A percentile compares a stretch with the other conserved stretches of the same genome.
phyloP scores from a whole-genome alignment of 2,797 vertebrate genomes.

The Chromobotia macracanthus region DNA sequence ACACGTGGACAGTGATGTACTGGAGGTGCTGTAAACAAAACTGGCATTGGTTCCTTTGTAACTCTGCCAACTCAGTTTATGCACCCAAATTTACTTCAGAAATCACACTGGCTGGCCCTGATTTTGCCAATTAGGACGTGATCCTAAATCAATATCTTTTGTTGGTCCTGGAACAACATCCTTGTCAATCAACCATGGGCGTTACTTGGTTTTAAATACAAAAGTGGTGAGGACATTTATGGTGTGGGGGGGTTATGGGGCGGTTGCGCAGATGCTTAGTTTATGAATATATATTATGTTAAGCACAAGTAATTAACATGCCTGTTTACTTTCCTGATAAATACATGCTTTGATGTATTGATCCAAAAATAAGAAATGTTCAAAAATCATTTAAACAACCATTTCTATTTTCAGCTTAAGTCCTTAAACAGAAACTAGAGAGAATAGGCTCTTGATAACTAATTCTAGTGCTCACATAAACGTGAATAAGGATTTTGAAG shows the following conservation, averaged over 20 bases:
- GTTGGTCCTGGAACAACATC: neutral
- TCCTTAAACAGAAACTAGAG: no score
- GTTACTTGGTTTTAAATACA: neutral
- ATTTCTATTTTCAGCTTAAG: no score
- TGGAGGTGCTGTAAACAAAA: constrained; percentile 5
- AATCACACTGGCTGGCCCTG: neutral
- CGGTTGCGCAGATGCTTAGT: neutral
- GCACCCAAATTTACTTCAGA: constrained; percentile 22
- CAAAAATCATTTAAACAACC: no score
- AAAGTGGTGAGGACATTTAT: neutral
- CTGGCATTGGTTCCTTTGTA: neutral
- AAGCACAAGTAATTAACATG: neutral
- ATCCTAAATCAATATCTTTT: neutral
- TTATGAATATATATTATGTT: neutral
- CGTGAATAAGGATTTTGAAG: no score
- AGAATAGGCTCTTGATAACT: no score
- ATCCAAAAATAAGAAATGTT: no score
- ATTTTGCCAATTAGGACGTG: constrained; percentile 16
- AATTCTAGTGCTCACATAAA: no score
- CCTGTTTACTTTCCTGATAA: neutral
- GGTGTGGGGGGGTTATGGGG: neutral
- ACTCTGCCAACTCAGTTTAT: constrained; percentile 1
- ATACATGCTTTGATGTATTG: no score
- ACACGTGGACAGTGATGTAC: constrained; percentile 17
- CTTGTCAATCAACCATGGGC: neutral